Evolutionary conservation across 2,113 vertebrate genomes (phyloP).

Genomic region (Corvus cornix): DNA sequence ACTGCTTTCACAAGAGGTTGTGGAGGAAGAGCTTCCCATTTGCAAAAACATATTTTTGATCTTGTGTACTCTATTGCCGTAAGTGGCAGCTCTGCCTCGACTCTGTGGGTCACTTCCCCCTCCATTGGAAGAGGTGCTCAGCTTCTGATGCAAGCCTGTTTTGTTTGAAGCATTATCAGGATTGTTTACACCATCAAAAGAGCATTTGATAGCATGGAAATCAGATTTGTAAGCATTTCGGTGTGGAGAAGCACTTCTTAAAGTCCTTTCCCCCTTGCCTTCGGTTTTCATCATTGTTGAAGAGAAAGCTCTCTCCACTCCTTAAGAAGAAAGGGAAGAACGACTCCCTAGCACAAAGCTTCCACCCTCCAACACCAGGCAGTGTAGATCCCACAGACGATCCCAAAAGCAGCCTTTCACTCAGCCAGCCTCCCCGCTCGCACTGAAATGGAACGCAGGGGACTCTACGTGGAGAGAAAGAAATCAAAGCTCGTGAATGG

Average conservation of each 20-base stretch:
- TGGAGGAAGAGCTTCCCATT: slow-evolving; percentile 81
- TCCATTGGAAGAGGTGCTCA: slow-evolving; percentile 79
- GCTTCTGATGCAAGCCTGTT: slow-evolving; percentile 60
- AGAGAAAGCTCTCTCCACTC: background rate
- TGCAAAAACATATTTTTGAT: slow-evolving; percentile 94
- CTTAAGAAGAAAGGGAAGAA: background rate
- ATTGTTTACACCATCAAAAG: slow-evolving; percentile 85
- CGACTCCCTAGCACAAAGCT: background rate
- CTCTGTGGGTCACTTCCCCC: slow-evolving; percentile 79
- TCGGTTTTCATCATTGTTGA: slow-evolving; percentile 88
- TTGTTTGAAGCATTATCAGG: slow-evolving; percentile 67
- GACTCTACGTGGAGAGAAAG: background rate
- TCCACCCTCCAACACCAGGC: background rate
- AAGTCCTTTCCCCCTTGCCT: slow-evolving; percentile 86
- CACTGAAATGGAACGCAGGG: background rate
- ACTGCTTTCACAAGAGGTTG: slow-evolving; percentile 76
- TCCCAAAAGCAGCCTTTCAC: background rate
- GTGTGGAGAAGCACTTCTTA: slow-evolving; percentile 90
- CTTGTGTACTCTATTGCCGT: slow-evolving; percentile 89
- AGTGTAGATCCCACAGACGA: background rate
- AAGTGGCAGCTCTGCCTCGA: slow-evolving; percentile 83
- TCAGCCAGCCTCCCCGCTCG: background rate
- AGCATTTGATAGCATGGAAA: slow-evolving; percentile 91
- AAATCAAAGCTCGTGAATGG: slow-evolving; percentile 25
- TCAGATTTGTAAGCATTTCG: slow-evolving; percentile 91